A percentile compares a stretch with the other conserved stretches of the same genome.
These are phyloP conservation scores for Callorhinus ursinus DNA, from an alignment of 2,113 vertebrate genomes.

Conservation along the genomic window DNA sequence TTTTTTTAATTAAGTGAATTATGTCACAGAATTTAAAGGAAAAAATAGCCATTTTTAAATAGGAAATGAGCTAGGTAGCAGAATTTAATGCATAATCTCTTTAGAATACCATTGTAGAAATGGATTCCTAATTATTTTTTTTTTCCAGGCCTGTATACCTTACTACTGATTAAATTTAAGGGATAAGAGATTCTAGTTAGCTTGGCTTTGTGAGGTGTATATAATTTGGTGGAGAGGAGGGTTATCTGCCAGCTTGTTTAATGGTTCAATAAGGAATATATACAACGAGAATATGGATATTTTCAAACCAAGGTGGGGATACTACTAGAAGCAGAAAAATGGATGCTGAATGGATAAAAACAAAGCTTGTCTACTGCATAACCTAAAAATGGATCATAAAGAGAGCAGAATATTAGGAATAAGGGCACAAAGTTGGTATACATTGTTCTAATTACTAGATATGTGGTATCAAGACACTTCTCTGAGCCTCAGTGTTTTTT, in stretches of 20 bases:
- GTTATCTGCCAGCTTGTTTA: not conserved
- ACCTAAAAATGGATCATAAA: not conserved
- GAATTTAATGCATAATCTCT: not conserved
- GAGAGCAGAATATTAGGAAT: not conserved
- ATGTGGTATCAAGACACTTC: not conserved
- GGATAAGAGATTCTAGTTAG: not conserved
- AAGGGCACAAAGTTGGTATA: not conserved
- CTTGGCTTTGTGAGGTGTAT: not conserved
- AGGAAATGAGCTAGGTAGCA: not conserved
- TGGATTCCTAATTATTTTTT: not conserved
- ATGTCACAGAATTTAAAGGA: not conserved
- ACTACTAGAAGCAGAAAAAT: not conserved
- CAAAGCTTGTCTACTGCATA: not conserved
- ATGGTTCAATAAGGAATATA: not conserved
- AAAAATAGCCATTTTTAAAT: not conserved
- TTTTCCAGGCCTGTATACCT: not conserved
- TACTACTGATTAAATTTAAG: not conserved
- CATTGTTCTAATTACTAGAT: not conserved
- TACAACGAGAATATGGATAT: not conserved
- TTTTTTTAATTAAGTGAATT: not conserved
- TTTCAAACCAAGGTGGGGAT: not conserved
- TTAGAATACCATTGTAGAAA: not conserved
- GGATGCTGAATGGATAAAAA: not conserved
- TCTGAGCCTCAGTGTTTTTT: not conserved
- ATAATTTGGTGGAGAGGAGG: not conserved